Evolutionary conservation across 23 tunicate species (phyloP), one percentile per base, ranked within the genome.

Genomic region (Styela clava): DNA sequence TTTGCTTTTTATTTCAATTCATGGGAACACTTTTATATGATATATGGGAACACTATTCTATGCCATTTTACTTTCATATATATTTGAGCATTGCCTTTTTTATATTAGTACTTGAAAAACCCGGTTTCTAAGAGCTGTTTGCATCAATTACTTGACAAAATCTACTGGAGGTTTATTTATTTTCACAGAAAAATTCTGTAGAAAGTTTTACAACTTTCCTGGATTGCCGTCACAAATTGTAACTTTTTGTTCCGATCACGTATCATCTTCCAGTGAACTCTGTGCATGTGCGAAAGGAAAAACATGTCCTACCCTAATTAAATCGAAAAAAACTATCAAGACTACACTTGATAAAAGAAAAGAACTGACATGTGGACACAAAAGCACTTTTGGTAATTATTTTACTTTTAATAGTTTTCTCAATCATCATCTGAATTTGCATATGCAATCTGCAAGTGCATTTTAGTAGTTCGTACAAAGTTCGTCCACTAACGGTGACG

Each of bases 271-370:
- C 24, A 78, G 73, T 30, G 31, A 27, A 27, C 36, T 83, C 2
- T 83, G 86, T 63, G 71, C 56, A 25, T 83, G 86, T 33, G 86
- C 86, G 1, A 33, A 68, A 0, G 79, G 69, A 21, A 29, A 73
- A 29, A 62, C 86, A 2, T 83, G 86, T 35, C 79, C 86, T 31
- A 20, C 34, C 9, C 29, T 52, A 12, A 3, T 62, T 16, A 83
- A 64, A 36, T 31, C 52, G 56, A 33, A 21, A 3, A 32, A 44
- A 9, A 72, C 86, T 2, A 16, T 34, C 16, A 28, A 74, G 9
- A 28, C 16, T 7, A 44, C 68, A 2, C 37, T 61, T 24, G 70
- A 61, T n/a, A 33, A 62, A 32, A 33, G 79, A 32, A 73, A 35
- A 3, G 16, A 23, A 25, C 16, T 24, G 16, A 72, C 86, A 20